Percentiles rank a stretch among this genome's conserved stretches.
Evolutionary conservation across 2,797 vertebrate genomes (phyloP).

Genomic region (Chaetodon trifasciatus): DNA sequence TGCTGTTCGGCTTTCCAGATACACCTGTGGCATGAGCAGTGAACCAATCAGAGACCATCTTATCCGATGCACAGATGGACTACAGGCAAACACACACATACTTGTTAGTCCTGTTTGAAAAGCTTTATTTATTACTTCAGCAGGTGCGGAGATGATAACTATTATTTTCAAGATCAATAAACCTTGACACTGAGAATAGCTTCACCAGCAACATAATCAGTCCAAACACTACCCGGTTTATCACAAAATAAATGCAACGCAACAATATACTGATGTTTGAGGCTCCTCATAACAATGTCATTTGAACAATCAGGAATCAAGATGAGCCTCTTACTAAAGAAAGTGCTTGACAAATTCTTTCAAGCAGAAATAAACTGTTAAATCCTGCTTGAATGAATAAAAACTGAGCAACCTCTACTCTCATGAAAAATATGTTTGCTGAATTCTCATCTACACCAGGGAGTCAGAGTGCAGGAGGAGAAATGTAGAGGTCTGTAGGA

Average conservation of each 20-base stretch:
- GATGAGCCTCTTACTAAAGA: neutral
- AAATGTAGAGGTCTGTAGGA: conserved; percentile 37
- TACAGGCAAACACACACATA: conserved; percentile 16
- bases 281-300: neutral
- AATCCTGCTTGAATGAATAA: conserved; percentile 9
- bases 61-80: conserved; percentile 40
- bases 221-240: neutral
- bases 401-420: conserved; percentile 5
- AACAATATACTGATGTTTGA: neutral
- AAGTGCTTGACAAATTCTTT: neutral
- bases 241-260: neutral
- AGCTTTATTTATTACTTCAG: neutral
- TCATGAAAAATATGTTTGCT: conserved; percentile 25
- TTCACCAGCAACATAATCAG: conserved; percentile 4
- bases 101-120: conserved; percentile 8
- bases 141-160: neutral
- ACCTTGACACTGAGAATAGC: neutral
- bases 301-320: neutral
- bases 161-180: neutral
- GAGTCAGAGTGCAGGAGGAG: conserved; percentile 9
- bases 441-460: conserved; percentile 22
- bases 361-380: neutral
- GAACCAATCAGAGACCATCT: conserved; percentile 39
- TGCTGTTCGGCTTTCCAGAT: conserved; percentile 27
- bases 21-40: conserved; percentile 45